phyloP scores from a whole-genome alignment of 2,888 invertebrate genomes.

The Amphipyra tragopoginis region DNA sequence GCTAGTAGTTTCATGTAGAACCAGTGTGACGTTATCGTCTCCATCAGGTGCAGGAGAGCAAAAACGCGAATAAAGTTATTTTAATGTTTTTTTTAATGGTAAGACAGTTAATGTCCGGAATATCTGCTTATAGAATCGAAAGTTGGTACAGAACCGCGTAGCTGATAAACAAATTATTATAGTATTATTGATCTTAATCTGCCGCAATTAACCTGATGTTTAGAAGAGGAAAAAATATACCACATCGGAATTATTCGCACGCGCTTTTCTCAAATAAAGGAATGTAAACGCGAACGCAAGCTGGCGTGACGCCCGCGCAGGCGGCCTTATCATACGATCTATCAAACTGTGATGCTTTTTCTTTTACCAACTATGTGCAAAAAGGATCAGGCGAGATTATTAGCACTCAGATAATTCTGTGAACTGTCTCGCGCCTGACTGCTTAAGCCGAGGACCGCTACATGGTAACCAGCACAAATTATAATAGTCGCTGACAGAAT shows the following conservation, averaged over 20 bases:
- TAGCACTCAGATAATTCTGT: conserved; percentile 59
- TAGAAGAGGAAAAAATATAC: conserved; percentile 70
- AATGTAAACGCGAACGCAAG: conserved; percentile 67
- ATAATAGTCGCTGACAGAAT: conserved; percentile 19
- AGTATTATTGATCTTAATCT: conserved; percentile 72
- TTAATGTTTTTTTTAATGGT: conserved; percentile 44
- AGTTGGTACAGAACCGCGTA: conserved; percentile 39
- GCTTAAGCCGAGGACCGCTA: conserved; percentile 20
- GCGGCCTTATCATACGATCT: conserved; percentile 71
- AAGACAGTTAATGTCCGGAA: conserved; percentile 31
- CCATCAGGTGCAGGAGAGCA: conserved; percentile 47
- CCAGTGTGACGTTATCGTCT: conserved; percentile 50
- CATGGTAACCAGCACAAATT: conserved; percentile 23
- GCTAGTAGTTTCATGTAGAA: conserved; percentile 43
- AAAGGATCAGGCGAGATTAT: conserved; percentile 68
- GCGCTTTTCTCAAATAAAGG: conserved; percentile 73
- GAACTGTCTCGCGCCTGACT: conserved; percentile 49
- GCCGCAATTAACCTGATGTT: conserved; percentile 74
- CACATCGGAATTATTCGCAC: conserved; percentile 73
- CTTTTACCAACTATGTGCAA: conserved; percentile 66
- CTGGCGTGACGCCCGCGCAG: conserved; percentile 71
- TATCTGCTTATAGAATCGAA: conserved; percentile 48
- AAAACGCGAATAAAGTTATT: conserved; percentile 54
- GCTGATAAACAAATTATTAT: conserved; percentile 77
- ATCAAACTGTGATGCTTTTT: conserved; percentile 77